These are phyloP conservation scores for Drosophila prolongata DNA, from an alignment of 2,888 invertebrate genomes.

Conservation along the genomic window DNA sequence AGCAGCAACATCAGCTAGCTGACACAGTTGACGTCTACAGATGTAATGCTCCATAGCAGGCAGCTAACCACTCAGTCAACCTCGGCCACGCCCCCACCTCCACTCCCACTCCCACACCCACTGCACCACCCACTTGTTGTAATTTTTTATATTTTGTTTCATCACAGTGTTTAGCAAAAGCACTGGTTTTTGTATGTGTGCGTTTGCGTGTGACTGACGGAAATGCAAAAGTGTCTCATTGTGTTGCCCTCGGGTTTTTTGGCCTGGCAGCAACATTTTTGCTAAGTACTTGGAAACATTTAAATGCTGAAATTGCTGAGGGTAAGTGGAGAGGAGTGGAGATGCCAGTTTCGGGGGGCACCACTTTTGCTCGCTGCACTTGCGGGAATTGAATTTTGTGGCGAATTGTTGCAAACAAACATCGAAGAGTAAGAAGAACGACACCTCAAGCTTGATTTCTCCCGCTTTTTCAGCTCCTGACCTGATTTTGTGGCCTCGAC, in stretches of 20 bases:
- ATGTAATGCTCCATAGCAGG: slow-evolving; percentile 64
- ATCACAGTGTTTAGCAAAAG: slow-evolving; percentile 67
- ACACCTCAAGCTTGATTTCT: slow-evolving; percentile 53
- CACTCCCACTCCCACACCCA: neutral
- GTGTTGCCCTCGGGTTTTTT: slow-evolving; percentile 50
- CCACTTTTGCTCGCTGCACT: slow-evolving; percentile 26
- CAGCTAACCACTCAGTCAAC: slow-evolving; percentile 72
- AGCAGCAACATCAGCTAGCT: slow-evolving; percentile 34
- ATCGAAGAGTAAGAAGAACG: slow-evolving; percentile 18
- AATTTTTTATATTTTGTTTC: slow-evolving; percentile 57
- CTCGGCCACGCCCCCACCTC: slow-evolving; percentile 47
- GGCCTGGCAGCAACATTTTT: slow-evolving; percentile 56
- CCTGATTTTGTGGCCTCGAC: slow-evolving; percentile 10
- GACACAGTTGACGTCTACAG: slow-evolving; percentile 73
- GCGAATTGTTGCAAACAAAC: slow-evolving; percentile 27
- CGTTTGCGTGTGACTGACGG: slow-evolving; percentile 59
- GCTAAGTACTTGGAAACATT: slow-evolving; percentile 71
- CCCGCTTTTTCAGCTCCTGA: slow-evolving; percentile 33
- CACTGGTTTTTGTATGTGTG: slow-evolving; percentile 40
- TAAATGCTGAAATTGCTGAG: slow-evolving; percentile 64
- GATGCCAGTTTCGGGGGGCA: slow-evolving; percentile 7
- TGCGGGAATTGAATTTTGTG: slow-evolving; percentile 43
- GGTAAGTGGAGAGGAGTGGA: slow-evolving; percentile 11
- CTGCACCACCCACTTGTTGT: slow-evolving; percentile 40
- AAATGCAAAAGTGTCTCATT: slow-evolving; percentile 73